Percentiles rank a stretch among this genome's conserved stretches.
Evolutionary conservation across 2,888 invertebrate species (phyloP).

Genomic region (Oxyscelio sp.): DNA sequence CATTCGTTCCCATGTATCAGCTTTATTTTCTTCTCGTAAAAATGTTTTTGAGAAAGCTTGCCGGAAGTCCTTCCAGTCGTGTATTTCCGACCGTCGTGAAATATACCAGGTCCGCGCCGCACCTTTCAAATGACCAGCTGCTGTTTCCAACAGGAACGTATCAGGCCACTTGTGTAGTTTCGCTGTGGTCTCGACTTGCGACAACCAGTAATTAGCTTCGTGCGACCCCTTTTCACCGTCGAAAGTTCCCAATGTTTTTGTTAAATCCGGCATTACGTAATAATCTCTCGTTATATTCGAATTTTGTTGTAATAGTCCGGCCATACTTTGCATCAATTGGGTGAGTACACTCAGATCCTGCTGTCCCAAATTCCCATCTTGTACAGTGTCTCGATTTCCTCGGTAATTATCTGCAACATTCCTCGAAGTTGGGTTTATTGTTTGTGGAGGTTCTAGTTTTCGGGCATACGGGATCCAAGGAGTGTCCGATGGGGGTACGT

Average conservation of each 20-base stretch:
- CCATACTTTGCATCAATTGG: background rate
- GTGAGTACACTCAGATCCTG: background rate
- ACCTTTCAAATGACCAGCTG: too few relatives aligned
- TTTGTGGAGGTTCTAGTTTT: too few relatives aligned
- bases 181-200: conserved; percentile 64
- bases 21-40: too few relatives aligned
- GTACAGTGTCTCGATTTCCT: background rate
- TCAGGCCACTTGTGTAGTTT: conserved; percentile 61
- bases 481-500: too few relatives aligned
- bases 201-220: conserved; percentile 60
- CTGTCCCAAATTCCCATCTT: background rate
- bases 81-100: too few relatives aligned
- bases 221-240: conserved; percentile 40
- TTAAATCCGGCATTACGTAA: conserved; percentile 56
- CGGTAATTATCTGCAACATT: background rate
- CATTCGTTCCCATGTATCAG: too few relatives aligned
- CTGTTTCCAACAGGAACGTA: conserved; percentile 40
- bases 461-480: too few relatives aligned
- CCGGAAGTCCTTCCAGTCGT: too few relatives aligned
- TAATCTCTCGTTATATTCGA: background rate
- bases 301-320: conserved; percentile 4
- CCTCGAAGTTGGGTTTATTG: too few relatives aligned
- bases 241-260: conserved; percentile 55
- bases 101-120: too few relatives aligned
- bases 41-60: too few relatives aligned